Percentiles rank a stretch among this genome's conserved stretches.
phyloP scores from a whole-genome alignment of 2,797 vertebrate genomes.

The Naso thynnoides region DNA sequence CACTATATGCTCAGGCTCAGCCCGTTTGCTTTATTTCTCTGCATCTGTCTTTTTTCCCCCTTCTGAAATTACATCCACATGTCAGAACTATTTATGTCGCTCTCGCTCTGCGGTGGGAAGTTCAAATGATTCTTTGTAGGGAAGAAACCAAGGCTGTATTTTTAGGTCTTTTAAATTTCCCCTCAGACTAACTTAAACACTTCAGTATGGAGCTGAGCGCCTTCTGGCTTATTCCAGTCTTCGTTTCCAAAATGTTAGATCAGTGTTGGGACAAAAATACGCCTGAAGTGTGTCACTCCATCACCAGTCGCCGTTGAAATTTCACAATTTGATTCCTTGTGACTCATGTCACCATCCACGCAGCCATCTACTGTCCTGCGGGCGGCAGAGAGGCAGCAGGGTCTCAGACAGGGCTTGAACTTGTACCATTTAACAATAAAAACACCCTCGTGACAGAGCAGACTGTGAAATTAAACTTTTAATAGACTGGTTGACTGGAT shows the following conservation, averaged over 20 bases:
- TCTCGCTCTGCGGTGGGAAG: slow-evolving; percentile 88
- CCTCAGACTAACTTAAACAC: slow-evolving; percentile 83
- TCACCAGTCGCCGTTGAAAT: slow-evolving; percentile 64
- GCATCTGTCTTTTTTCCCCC: slow-evolving; percentile 78
- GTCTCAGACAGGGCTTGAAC: slow-evolving; percentile 19
- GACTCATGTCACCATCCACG: slow-evolving; percentile 65
- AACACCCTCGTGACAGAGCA: slow-evolving; percentile 11
- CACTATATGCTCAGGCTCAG: slow-evolving; percentile 66
- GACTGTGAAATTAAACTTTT: slow-evolving; percentile 37
- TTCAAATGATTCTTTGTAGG: slow-evolving; percentile 91
- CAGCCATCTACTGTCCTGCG: slow-evolving; percentile 6
- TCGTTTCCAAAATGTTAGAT: slow-evolving; percentile 63
- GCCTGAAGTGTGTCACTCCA: slow-evolving; percentile 65
- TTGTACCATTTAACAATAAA: slow-evolving; percentile 13
- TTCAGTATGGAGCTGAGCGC: slow-evolving; percentile 80
- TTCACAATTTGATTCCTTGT: slow-evolving; percentile 48
- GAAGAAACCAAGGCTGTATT: slow-evolving; percentile 87
- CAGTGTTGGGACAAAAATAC: slow-evolving; percentile 51
- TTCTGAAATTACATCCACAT: slow-evolving; percentile 91
- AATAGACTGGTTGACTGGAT: slow-evolving; percentile 11
- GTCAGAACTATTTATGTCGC: slow-evolving; percentile 90
- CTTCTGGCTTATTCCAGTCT: slow-evolving; percentile 68
- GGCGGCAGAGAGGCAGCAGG: neutral
- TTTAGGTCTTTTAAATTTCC: slow-evolving; percentile 87
- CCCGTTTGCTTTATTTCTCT: slow-evolving; percentile 74